Percentiles rank a stretch among this genome's conserved stretches.
These are phyloP conservation scores for Lasioglossum calceatum DNA, from an alignment of 2,888 invertebrate genomes.

Conservation along the genomic window DNA sequence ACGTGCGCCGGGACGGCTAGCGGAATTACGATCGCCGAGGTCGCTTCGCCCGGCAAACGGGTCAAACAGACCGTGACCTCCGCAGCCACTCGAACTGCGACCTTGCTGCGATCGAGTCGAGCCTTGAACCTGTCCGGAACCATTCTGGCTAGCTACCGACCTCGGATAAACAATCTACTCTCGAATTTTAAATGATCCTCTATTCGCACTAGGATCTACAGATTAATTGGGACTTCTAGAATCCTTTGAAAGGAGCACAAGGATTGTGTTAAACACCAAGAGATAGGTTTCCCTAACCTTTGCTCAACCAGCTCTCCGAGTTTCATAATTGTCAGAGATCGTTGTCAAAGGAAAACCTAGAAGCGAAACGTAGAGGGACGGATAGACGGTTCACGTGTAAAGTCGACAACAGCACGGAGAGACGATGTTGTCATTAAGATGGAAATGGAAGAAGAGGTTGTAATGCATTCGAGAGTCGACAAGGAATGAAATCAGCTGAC, in stretches of 20 bases:
- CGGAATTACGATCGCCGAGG: constrained; percentile 32
- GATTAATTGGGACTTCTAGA: background rate
- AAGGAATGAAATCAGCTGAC: constrained; percentile 8
- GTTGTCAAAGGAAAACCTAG: background rate
- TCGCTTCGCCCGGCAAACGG: constrained; percentile 23
- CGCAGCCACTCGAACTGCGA: background rate
- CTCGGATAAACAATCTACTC: constrained; percentile 45
- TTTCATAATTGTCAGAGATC: background rate
- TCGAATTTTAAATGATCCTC: background rate
- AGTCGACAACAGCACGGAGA: background rate
- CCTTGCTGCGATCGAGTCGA: constrained; percentile 12
- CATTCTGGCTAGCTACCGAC: background rate
- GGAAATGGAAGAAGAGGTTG: constrained; percentile 16
- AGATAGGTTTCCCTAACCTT: background rate
- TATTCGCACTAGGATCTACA: background rate
- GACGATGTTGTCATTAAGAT: background rate
- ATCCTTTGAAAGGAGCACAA: background rate
- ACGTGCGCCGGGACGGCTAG: constrained; percentile 9
- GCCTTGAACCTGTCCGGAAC: constrained; percentile 33
- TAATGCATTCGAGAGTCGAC: constrained; percentile 8
- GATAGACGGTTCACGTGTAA: background rate
- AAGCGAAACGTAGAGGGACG: background rate
- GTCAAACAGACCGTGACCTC: constrained; percentile 52
- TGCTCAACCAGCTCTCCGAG: background rate
- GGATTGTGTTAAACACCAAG: background rate